Conservation (phyloP, 2,888 invertebrate species). For the Lycophotia porphyrea region DNA sequence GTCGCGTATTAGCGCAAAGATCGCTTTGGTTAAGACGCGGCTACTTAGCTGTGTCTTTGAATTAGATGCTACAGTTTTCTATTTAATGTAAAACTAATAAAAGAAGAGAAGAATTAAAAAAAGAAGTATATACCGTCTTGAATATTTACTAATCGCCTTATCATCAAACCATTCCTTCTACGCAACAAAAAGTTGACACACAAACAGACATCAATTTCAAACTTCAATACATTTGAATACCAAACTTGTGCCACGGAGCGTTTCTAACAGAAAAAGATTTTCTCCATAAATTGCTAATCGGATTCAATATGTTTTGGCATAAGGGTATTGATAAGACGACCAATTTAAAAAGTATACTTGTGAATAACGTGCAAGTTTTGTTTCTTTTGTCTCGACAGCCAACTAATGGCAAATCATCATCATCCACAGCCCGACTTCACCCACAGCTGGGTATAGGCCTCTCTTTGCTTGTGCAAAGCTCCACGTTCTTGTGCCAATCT, state of each 20-base stretch:
- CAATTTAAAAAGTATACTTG: too few relatives aligned
- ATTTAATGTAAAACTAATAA: background rate
- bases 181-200: constrained; percentile 1
- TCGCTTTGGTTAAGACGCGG: background rate
- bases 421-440: too few relatives aligned
- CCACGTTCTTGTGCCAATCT: too few relatives aligned
- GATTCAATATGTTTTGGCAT: constrained; percentile 48
- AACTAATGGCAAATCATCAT: background rate
- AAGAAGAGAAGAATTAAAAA: background rate
- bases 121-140: too few relatives aligned
- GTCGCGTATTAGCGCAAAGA: background rate
- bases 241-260: constrained; percentile 33
- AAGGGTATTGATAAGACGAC: constrained; percentile 32
- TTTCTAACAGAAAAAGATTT: constrained; percentile 52
- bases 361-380: background rate
- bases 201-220: constrained; percentile 47
- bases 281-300: constrained; percentile 57
- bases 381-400: background rate
- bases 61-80: background rate
- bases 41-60: background rate
- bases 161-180: background rate
- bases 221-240: constrained; percentile 54
- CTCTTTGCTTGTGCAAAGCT: too few relatives aligned
- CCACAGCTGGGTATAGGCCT: too few relatives aligned
- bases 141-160: background rate